phyloP scores from a whole-genome alignment of 2,888 invertebrate species.

The Auanema freiburgensis region DNA sequence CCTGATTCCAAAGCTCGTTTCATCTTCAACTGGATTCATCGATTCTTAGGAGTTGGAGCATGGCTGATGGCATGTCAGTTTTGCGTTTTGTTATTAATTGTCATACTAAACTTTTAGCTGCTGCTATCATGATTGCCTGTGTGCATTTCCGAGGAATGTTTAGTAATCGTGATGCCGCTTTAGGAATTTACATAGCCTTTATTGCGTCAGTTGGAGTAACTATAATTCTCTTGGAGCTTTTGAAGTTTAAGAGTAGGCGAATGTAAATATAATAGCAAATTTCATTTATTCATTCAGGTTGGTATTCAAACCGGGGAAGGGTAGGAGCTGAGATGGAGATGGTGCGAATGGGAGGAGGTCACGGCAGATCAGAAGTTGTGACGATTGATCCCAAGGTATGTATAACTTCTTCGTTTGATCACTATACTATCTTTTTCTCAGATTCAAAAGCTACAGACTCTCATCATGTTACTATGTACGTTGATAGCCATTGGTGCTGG shows the following conservation, averaged over 20 bases:
- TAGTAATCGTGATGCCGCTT: constrained; percentile 35
- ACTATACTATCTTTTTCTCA: constrained; percentile 13
- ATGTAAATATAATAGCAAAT: constrained; percentile 6
- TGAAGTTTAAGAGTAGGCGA: constrained; percentile 24
- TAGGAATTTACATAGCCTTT: constrained; percentile 45
- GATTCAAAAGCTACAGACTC: constrained; percentile 28
- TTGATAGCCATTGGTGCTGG: constrained; percentile 29
- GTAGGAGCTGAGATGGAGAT: constrained; percentile 40
- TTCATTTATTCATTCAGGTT: constrained; percentile 15
- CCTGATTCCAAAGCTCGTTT: constrained; percentile 30
- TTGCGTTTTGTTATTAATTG: too few relatives aligned
- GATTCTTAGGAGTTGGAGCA: constrained; percentile 38
- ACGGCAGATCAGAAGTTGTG: not conserved
- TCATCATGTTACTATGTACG: constrained; percentile 29
- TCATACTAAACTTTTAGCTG: constrained; percentile 22
- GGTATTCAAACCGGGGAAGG: constrained; percentile 18
- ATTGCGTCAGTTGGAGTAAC: constrained; percentile 29
- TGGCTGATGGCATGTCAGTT: constrained; percentile 34
- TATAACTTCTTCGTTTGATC: not conserved
- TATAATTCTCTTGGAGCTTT: constrained; percentile 32
- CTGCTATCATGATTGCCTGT: constrained; percentile 42
- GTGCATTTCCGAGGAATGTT: constrained; percentile 39
- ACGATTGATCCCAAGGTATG: not conserved
- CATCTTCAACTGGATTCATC: constrained; percentile 43
- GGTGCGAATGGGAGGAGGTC: constrained; percentile 27